phyloP scores from a whole-genome alignment of 2,888 invertebrate species.

The Tetrapedia diversipes region DNA sequence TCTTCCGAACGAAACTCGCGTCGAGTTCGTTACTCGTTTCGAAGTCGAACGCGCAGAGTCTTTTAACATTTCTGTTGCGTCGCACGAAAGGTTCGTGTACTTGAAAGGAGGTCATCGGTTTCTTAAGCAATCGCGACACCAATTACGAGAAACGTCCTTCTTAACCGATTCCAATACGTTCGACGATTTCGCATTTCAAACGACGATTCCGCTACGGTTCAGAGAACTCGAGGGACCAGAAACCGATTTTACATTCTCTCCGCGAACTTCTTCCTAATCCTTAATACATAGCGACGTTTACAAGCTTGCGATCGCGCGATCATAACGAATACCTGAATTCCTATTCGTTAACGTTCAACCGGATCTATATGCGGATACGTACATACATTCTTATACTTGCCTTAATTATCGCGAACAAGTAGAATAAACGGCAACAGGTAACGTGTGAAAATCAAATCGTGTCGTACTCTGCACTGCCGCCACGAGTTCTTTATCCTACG shows the following conservation, averaged over 20 bases:
- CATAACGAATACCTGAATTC: neutral
- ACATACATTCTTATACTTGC: slow-evolving; percentile 19
- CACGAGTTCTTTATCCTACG: neutral
- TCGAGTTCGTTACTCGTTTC: neutral
- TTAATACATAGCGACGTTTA: no score
- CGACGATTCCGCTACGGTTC: neutral
- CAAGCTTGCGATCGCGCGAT: neutral
- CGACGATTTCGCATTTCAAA: neutral
- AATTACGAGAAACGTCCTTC: neutral
- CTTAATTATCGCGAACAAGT: neutral
- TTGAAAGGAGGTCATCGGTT: slow-evolving; percentile 13
- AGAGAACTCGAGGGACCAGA: no score
- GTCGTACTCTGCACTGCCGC: neutral
- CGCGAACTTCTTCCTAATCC: no score
- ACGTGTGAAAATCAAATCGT: neutral
- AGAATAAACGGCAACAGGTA: neutral
- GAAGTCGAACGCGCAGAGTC: no score
- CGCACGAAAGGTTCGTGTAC: neutral
- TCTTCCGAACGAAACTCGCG: neutral
- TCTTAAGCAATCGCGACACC: neutral
- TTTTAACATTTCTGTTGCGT: slow-evolving; percentile 2
- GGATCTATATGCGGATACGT: neutral
- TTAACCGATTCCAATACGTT: neutral
- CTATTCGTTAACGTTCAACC: no score
- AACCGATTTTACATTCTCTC: no score